Percentiles rank a stretch among this genome's conserved stretches.
Conservation (phyloP, 2,888 invertebrate species). For the Hemicrepidius hirtus region DNA sequence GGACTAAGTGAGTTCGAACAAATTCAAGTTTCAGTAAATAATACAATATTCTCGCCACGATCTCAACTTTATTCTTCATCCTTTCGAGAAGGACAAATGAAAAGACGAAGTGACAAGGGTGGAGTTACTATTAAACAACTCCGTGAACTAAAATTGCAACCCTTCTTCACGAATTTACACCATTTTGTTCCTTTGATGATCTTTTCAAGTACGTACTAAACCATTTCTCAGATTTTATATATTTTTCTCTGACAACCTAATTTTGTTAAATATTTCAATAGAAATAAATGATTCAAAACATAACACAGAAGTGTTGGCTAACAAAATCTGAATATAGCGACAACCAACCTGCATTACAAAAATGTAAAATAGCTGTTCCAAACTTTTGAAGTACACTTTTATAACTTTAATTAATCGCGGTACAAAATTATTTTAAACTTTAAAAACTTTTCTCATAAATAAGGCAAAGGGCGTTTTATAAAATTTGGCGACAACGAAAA, state of each 20-base stretch:
- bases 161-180: conserved; percentile 24
- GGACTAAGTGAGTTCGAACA: conserved; percentile 33
- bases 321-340: not conserved
- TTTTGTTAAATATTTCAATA: not conserved
- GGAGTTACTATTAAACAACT: conserved; percentile 29
- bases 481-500: conserved; percentile 2
- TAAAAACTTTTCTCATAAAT: conserved; percentile 27
- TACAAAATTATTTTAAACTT: conserved; percentile 21
- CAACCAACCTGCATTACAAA: conserved; percentile 17
- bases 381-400: conserved; percentile 11
- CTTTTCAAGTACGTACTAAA: conserved; percentile 3
- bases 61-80: conserved; percentile 24
- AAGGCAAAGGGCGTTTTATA: conserved; percentile 1
- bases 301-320: not conserved
- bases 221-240: conserved; percentile 6
- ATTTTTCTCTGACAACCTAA: not conserved
- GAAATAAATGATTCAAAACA: not conserved
- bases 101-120: conserved; percentile 31
- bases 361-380: conserved; percentile 26
- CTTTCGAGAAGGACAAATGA: conserved; percentile 24
- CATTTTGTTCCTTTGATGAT: conserved; percentile 31
- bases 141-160: conserved; percentile 21
- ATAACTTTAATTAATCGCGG: conserved; percentile 28
- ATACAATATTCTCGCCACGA: conserved; percentile 32
- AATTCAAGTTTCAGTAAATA: conserved; percentile 32